phyloP scores from a whole-genome alignment of 2,888 invertebrate species.

The Dione juno region DNA sequence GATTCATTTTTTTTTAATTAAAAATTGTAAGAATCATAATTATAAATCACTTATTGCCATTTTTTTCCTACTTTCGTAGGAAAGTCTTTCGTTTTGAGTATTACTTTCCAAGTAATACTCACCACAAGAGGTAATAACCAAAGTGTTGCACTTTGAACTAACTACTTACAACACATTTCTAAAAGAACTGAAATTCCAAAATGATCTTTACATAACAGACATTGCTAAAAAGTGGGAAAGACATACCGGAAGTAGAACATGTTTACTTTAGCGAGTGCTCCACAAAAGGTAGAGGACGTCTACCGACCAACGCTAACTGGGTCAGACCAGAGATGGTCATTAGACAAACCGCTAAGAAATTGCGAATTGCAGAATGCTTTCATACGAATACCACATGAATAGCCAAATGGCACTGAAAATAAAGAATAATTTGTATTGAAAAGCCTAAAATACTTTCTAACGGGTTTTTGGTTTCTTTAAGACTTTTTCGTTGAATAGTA shows the following conservation, averaged over 20 bases:
- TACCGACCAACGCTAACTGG: conserved; percentile 50
- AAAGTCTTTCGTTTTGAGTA: too few species aligned
- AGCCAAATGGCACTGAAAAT: not conserved
- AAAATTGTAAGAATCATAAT: too few species aligned
- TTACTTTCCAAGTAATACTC: not conserved
- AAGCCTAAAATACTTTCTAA: not conserved
- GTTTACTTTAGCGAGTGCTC: conserved; percentile 60
- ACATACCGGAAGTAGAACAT: conserved; percentile 51
- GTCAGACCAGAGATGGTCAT: conserved; percentile 57
- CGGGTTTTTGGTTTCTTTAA: too few species aligned
- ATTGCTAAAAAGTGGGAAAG: conserved; percentile 37
- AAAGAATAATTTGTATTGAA: not conserved
- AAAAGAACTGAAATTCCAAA: conserved; percentile 6
- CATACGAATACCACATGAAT: conserved; percentile 8
- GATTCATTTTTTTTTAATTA: too few species aligned
- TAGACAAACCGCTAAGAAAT: conserved; percentile 55
- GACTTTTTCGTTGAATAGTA: too few species aligned
- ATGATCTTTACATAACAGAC: conserved; percentile 26
- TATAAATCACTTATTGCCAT: too few species aligned
- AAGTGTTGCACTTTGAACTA: conserved; percentile 1
- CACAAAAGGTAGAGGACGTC: conserved; percentile 55
- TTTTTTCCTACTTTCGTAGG: too few species aligned
- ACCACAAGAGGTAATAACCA: not conserved
- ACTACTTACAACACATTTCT: not conserved
- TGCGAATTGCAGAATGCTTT: conserved; percentile 38